Evolutionary conservation across 1,140 invertebrate genomes (phyloP), one percentile per base, ranked within the genome.

Genomic region (Dreissena rostriformis): DNA sequence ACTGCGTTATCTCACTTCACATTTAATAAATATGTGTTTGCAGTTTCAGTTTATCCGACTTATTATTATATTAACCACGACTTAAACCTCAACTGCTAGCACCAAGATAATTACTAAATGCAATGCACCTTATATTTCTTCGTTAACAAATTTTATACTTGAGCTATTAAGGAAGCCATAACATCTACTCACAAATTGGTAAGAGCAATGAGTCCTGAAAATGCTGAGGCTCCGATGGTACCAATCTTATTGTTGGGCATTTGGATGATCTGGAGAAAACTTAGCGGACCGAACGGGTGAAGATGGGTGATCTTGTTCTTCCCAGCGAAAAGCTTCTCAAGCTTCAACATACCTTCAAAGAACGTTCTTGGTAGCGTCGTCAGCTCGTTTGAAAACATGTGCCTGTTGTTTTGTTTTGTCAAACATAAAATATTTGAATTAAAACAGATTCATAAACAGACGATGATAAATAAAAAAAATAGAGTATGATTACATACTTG

Each of bases 261-360:
- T 22, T 82, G 29, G 1, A 72, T 26, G 12, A 51, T 67, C 24
- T 15, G n/a, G 11, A 82, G 61, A 15, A 0, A 15, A 28, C 12
- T 28, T 7, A 67, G 53, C 10, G 52, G 22, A 8, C 19, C 29
- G 1, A 82, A 49, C 1, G 61, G 24, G 63, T 75, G 51, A 24
- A 82, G 19, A 74, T 82, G 71, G 10, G 70, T 67, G 39, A 82
- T 67, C 22, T 49, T 12, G 17, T 82, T 82, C 8, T 53, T 51
- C 19, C 29, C 52, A 55, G 74, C 22, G 52, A 53, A 66, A 8
- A 82, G 39, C 4, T 63, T 39, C 29, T 66, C 17, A 17, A 82
- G 55, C 8, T 17, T 11, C 7, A 26, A 17, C 70, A 82, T 52
- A 6, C 22, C 66, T 28, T 66, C 61, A 14, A 82, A 52, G 1